Evolutionary conservation across 1,140 invertebrate species (phyloP).

Genomic region (Leptoteleia sp.): DNA sequence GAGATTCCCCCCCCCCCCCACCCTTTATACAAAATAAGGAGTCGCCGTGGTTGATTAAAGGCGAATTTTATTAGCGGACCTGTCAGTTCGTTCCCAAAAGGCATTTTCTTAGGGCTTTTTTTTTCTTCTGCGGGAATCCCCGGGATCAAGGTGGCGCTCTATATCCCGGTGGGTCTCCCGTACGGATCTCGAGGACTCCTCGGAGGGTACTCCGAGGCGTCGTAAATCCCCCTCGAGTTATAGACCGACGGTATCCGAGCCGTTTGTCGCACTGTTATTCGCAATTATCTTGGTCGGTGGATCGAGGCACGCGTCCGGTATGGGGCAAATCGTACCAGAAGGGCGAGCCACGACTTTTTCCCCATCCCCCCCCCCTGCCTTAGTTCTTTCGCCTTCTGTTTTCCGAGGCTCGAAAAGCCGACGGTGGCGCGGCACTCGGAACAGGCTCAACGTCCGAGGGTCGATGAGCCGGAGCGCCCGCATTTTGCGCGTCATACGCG

Average conservation of each 20-base stretch:
- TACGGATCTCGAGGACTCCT: slow-evolving; percentile 24
- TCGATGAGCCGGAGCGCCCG: slow-evolving; percentile 78
- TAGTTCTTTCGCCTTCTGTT: slow-evolving; percentile 43
- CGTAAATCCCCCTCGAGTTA: slow-evolving; percentile 68
- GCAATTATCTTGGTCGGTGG: slow-evolving; percentile 80
- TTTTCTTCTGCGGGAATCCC: slow-evolving; percentile 47
- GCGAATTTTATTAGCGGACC: slow-evolving; percentile 55
- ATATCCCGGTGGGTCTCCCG: slow-evolving; percentile 20
- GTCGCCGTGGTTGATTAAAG: slow-evolving; percentile 41
- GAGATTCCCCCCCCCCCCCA: too few relatives aligned
- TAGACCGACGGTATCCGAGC: slow-evolving; percentile 71
- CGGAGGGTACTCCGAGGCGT: slow-evolving; percentile 57
- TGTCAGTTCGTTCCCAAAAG: slow-evolving; percentile 47
- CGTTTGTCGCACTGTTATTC: slow-evolving; percentile 80
- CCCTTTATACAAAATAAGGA: slow-evolving; percentile 38
- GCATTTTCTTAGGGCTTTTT: slow-evolving; percentile 45
- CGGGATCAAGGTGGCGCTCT: slow-evolving; percentile 49
- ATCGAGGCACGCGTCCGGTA: slow-evolving; percentile 77
- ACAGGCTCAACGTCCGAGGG: slow-evolving; percentile 68
- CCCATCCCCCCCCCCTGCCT: slow-evolving; percentile 19
- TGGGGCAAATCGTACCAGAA: slow-evolving; percentile 56
- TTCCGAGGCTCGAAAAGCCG: slow-evolving; percentile 66
- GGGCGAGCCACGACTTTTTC: slow-evolving; percentile 60
- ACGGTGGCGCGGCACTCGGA: slow-evolving; percentile 43
- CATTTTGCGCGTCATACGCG: slow-evolving; percentile 82